These are phyloP conservation scores for Lasioglossum vierecki DNA, from an alignment of 2,888 invertebrate genomes.

Conservation along the genomic window DNA sequence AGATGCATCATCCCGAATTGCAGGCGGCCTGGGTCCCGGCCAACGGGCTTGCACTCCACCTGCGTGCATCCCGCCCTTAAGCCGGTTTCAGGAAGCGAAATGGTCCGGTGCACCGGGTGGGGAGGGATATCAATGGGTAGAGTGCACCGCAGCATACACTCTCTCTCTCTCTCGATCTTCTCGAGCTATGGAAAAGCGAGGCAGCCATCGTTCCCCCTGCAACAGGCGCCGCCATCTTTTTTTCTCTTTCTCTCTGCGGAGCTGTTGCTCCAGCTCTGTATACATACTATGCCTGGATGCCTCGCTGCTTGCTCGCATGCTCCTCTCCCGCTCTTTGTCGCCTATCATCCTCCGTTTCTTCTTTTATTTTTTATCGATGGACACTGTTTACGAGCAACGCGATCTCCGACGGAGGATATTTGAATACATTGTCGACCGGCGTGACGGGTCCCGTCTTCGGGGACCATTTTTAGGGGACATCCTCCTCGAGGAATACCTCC, in stretches of 20 bases:
- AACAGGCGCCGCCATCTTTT: slow-evolving; percentile 67
- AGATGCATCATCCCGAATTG: slow-evolving; percentile 54
- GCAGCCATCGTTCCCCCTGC: slow-evolving; percentile 64
- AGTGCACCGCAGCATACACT: slow-evolving; percentile 28
- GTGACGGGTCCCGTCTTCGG: not conserved
- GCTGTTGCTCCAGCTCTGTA: slow-evolving; percentile 33
- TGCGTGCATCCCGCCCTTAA: slow-evolving; percentile 65
- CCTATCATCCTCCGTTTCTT: not conserved
- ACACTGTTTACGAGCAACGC: not conserved
- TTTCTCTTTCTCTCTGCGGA: slow-evolving; percentile 17
- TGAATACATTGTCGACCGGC: slow-evolving; percentile 2
- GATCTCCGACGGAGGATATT: slow-evolving; percentile 4
- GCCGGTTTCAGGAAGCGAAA: slow-evolving; percentile 47
- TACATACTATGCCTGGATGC: not conserved
- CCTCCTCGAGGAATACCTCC: not conserved
- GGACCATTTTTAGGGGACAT: not conserved
- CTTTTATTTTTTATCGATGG: slow-evolving; percentile 16
- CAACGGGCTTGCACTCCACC: slow-evolving; percentile 68
- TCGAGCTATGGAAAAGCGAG: slow-evolving; percentile 62
- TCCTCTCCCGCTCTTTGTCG: not conserved
- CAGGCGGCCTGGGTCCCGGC: slow-evolving; percentile 59
- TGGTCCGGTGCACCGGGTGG: slow-evolving; percentile 17
- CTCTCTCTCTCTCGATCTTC: not conserved
- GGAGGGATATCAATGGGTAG: slow-evolving; percentile 33
- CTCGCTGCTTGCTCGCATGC: not conserved